Base-by-base conservation (phyloP, 2,888 invertebrate species). In the Agriopis marginaria region DNA sequence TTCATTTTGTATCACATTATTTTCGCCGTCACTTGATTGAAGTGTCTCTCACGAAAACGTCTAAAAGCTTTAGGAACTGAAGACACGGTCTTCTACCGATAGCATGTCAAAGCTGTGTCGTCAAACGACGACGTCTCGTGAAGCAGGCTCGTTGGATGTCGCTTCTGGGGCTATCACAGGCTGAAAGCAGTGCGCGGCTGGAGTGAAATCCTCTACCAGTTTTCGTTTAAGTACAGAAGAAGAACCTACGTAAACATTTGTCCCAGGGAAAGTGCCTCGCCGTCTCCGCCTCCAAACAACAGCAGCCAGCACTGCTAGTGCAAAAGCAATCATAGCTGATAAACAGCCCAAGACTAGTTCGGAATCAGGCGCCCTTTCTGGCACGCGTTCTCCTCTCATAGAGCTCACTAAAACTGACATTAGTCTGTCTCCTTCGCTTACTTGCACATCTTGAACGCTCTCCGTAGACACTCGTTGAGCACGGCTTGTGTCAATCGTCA, bases 391-490 rank as follows among this genome's bases (percentile, higher is more conserved):
- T 65, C 95, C 95, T 82, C 95, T 90, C 89, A 96, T 95, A 6
- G 96, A 95, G 82, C 95, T 95, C 55, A 96, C 95, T 67, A 96
- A 85, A 63, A 96, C 95, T 14, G 96, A 96, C 88, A 96, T 92
- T 59, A 96, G 88, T 32, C 95, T 94, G 75, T 95, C 95, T 50
- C 95, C 94, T 80, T 95, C 94, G 77, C 95, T 94, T 1, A 94
- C 93, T 86, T 94, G 92, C 53, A 95, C 93, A 79, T 96, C 96
- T 84, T 95, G 95, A 70, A 95, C 95, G 79, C 95, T 95, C 82
- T 96, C 96, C 4, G 96, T 96, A 9, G 96, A 95, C 62, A 96
- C 96, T 68, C 95, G 95, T 83, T 95, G 95, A 63, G 96, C 96
- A 65, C 95, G 91, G 71, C 95, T 95, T 1, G 96, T 96, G 76